Base-by-base conservation (phyloP, 2,113 vertebrate genomes). In the Nerophis ophidion region DNA sequence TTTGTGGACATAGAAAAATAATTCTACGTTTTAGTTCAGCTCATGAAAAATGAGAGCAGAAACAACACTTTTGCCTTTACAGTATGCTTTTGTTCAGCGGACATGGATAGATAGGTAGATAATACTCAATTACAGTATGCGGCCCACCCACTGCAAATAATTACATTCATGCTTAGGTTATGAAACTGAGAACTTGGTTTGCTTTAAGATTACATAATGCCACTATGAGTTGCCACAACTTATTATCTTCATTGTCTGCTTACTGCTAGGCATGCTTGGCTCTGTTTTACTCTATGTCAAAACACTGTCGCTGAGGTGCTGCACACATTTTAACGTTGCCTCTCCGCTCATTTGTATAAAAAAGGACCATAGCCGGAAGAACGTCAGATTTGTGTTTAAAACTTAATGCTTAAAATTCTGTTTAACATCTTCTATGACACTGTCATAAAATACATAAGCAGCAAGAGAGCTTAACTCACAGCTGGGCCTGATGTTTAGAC, bases 251-350 rank as follows among this genome's bases (percentile, higher is more conserved):
- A 75, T 48, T 33, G 68, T 53, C 61, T 79, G 72, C 66, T 47
- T 60, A 76, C 82, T 80, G 61, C 40, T 15, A 73, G 76, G 67
- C 81, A 78, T 44, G 19, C 70, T 78, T 77, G 40, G 65, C 77
- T 81, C 74, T 72, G 66, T 73, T 81, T 82, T 76, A 71, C 78
- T 71, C 53, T 10, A 47, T 79, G 75, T 76, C 76, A 82, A 75
- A 81, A 81, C 74, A 76, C 63, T 69, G 70, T 61, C 35, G 61
- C 47, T 45, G 53, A 73, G 64, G 69, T 77, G 64, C 55, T 36
- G 59, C 66, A 63, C 63, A 60, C 72, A 40, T 69, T 65, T 57
- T 55, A 66, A 60, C 56, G 45, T 17, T 17, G 10, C 54, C 38
- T 19, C 52, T 36, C 52, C 40, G 52, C 15, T n/a, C 52, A 56